These are phyloP conservation scores for Sarcophaga rosellei DNA, from an alignment of 2,888 invertebrate genomes.

Conservation along the genomic window DNA sequence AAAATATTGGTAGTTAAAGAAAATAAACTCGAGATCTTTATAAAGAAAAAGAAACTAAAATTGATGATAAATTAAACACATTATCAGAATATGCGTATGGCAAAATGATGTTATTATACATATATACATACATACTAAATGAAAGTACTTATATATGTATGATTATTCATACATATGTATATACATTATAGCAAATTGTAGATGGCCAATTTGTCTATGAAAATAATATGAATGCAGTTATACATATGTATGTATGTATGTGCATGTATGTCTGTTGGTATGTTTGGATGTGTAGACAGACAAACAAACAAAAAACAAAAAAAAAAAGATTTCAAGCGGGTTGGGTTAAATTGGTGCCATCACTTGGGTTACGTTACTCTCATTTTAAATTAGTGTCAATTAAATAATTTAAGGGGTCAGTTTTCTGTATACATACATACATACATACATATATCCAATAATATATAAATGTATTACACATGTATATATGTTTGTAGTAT, in stretches of 20 bases:
- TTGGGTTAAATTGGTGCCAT: constrained; percentile 68
- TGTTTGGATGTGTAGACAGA: constrained; percentile 5
- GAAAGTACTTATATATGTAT: background rate
- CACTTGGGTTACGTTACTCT: constrained; percentile 71
- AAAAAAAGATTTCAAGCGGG: constrained; percentile 37
- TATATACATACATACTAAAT: background rate
- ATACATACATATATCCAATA: background rate
- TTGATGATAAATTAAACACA: constrained; percentile 59
- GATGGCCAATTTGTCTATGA: constrained; percentile 59
- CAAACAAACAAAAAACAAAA: background rate
- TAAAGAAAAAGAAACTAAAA: constrained; percentile 52
- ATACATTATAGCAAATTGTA: background rate
- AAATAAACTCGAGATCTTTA: constrained; percentile 52
- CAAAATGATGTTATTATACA: constrained; percentile 40
- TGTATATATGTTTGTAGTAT: too few relatives aligned
- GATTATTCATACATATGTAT: background rate
- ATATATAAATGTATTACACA: background rate
- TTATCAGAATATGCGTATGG: constrained; percentile 46
- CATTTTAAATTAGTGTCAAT: constrained; percentile 81
- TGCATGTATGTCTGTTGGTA: background rate
- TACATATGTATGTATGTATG: constrained; percentile 23
- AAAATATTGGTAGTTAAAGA: constrained; percentile 54
- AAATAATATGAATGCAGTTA: constrained; percentile 30
- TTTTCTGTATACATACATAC: constrained; percentile 5
- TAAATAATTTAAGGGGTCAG: constrained; percentile 80